Conservation (phyloP, 2,797 vertebrate genomes). For the Brachymystax lenok region DNA sequence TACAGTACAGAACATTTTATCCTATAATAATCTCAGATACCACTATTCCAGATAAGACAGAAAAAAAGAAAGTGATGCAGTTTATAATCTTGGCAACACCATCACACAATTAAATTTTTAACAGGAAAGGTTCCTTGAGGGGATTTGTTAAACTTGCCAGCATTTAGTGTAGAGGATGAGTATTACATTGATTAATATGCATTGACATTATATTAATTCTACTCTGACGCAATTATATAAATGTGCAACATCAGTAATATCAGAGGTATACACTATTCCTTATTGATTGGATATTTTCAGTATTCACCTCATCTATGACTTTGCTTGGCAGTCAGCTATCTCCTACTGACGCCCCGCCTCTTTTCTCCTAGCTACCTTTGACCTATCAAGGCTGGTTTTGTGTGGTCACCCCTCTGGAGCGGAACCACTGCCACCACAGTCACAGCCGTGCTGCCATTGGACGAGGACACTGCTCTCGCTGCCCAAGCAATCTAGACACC, state of each 20-base stretch:
- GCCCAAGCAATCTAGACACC: neutral
- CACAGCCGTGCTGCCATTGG: neutral
- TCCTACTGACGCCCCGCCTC: neutral
- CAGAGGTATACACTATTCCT: neutral
- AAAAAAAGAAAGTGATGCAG: neutral
- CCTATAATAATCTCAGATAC: neutral
- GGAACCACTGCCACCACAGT: conserved; percentile 7
- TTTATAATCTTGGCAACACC: neutral
- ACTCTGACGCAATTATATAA: neutral
- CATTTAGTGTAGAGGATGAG: neutral
- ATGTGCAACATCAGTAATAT: neutral
- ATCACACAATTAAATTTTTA: conserved; percentile 2
- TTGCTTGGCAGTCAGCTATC: neutral
- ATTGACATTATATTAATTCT: neutral
- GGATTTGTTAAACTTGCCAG: neutral
- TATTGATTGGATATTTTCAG: neutral
- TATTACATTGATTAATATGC: neutral
- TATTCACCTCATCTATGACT: neutral
- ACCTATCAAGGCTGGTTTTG: conserved; percentile 15
- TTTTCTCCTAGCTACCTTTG: conserved; percentile 9
- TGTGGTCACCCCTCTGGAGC: conserved; percentile 5
- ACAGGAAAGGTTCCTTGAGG: neutral
- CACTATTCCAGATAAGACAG: neutral
- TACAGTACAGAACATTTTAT: neutral
- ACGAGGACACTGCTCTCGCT: neutral